Evolutionary conservation across 2,113 vertebrate genomes (phyloP), one percentile per base, ranked within the genome.

Genomic region (Calidris pugnax): DNA sequence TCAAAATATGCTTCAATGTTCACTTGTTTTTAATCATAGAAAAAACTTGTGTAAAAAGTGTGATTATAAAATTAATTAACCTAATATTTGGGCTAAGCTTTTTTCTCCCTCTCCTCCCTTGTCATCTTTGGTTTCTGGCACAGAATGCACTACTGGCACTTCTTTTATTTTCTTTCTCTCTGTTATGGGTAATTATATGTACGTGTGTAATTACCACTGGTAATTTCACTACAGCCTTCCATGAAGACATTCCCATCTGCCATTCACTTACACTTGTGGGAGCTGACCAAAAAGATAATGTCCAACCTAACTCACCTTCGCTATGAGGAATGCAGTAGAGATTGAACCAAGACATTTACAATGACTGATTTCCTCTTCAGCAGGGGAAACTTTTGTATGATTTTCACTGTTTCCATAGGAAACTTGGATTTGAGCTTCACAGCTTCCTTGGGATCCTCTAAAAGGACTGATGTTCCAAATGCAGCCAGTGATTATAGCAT

Each of bases 1-100:
- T 66, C 55, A 66, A 69, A 62, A 32, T 8, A 4, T 2, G 1
- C 43, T 84, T 71, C 67, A 48, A 18, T 14, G 23, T 53, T 62
- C 8, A 0, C 17, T 60, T 48, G 3, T 10, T 56, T 72, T 67
- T 6, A 71, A 26, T 7, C 0, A 2, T 30, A 73, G 35, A 66
- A 87, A 94, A 87, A 84, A 20, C 10, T 45, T 6, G 41, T 6
- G 0, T 13, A 74, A 69, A n/a, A 91, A 9, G 0, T 6, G 12
- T 22, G 17, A n/a, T 71, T 74, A 50, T 39, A 63, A 71, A 84
- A 91, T 53, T 21, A 57, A 64, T 80, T 69, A 77, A 35, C 19
- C 12, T 47, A 23, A 12, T 72, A 37, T 56, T 85, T 64, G 4
- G 37, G 56, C 24, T 26, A 47, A 90, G 35, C 1, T 59, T 69